These are phyloP conservation scores for Dendroctonus ponderosae DNA, from an alignment of 1,140 invertebrate genomes.

Conservation along the genomic window DNA sequence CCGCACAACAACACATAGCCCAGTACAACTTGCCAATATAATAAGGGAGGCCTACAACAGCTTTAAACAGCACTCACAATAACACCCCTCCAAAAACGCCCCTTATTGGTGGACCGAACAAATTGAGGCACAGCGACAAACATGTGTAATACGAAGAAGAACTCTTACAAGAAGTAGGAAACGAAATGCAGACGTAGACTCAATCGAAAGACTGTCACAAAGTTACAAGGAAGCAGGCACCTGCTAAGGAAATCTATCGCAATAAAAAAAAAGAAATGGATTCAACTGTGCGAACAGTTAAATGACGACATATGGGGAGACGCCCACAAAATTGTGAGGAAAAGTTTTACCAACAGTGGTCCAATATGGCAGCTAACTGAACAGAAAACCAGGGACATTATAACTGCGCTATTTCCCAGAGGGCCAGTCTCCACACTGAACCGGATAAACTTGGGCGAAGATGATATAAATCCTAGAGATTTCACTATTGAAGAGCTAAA, in stretches of 20 bases:
- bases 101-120: constrained; percentile 15
- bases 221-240: too few species aligned
- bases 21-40: neutral
- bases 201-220: too few species aligned
- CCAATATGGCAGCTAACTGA: neutral
- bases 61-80: neutral
- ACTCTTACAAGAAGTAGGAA: neutral
- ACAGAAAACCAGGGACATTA: neutral
- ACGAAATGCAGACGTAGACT: too few species aligned
- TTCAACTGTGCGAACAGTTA: neutral
- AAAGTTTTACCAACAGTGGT: too few species aligned
- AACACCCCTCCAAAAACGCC: neutral
- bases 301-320: constrained; percentile 21
- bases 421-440: neutral
- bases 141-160: neutral
- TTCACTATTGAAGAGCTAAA: neutral
- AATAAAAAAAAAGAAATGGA: constrained; percentile 16
- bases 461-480: neutral
- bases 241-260: too few species aligned
- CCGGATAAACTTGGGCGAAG: neutral
- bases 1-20: neutral
- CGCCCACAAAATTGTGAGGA: constrained; percentile 19
- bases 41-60: neutral
- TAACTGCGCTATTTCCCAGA: neutral
- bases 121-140: constrained; percentile 4